These are phyloP conservation scores for Octonoba sinensis DNA, from an alignment of 2,888 invertebrate genomes.

Conservation along the genomic window DNA sequence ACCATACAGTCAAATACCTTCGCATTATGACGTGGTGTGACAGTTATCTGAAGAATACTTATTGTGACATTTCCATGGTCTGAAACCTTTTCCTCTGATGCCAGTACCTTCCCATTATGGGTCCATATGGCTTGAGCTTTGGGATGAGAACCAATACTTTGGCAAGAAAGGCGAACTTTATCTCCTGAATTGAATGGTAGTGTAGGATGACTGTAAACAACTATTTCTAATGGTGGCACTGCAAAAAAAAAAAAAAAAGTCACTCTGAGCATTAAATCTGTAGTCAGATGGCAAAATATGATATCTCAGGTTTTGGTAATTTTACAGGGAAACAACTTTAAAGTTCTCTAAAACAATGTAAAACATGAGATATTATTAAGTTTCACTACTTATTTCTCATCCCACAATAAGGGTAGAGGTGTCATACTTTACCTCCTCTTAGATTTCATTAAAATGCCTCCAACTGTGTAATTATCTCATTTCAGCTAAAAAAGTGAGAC, in stretches of 20 bases:
- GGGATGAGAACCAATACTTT: conserved; percentile 41
- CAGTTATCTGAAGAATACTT: conserved; percentile 13
- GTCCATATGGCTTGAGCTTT: conserved; percentile 33
- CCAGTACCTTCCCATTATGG: neutral
- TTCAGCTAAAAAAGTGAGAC: no score
- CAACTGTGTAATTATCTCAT: no score
- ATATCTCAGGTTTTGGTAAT: no score
- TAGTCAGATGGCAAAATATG: no score
- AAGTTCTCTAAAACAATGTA: neutral
- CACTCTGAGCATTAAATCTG: no score
- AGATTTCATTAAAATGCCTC: no score
- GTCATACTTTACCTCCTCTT: no score
- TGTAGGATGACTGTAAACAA: conserved; percentile 11
- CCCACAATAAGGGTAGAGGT: no score
- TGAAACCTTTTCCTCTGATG: conserved; percentile 10
- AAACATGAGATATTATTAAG: no score
- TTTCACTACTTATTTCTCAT: no score
- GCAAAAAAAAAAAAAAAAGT: conserved; percentile 1
- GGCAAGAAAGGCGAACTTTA: conserved; percentile 19
- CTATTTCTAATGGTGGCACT: conserved; percentile 36
- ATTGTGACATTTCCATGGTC: conserved; percentile 27
- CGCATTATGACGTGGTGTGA: conserved; percentile 14
- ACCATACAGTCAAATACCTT: conserved; percentile 25
- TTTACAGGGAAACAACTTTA: no score
- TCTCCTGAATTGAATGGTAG: neutral